Evolutionary conservation across 2,113 vertebrate species (phyloP), one percentile per base, ranked within the genome.

Genomic region (Gadus chalcogrammus): DNA sequence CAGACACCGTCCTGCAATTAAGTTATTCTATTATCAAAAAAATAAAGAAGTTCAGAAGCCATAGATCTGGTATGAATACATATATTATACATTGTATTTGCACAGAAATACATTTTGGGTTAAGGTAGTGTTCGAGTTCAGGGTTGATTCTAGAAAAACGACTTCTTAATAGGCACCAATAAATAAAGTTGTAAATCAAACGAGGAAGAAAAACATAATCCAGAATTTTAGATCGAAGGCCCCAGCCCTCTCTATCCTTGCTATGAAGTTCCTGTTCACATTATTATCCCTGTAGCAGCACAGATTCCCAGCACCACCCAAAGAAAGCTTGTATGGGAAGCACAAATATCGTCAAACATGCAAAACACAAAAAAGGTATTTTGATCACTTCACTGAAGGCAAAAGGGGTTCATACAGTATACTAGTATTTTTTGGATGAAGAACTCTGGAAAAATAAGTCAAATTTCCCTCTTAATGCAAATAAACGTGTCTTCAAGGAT

Each of bases 201-300:
- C 11, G 27, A 63, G 17, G 17, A 77, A 78, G 62, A 12, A 66
- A 76, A 78, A 35, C 71, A 70, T 61, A 17, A 18, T 65, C 76
- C 27, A 71, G 52, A 64, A 55, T 70, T 74, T 27, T 61, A 61
- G 42, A 12, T 72, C 65, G 74, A 84, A 87, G 73, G 58, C 79
- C 42, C 77, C 62, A 66, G 42, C 42, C 79, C 67, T 66, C 68
- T 68, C 73, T 68, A 73, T 64, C 42, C 73, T 72, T 22, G 55
- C 75, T 69, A 79, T 79, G 74, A 84, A 79, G 69, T 74, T 75
- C 72, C 77, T 69, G 60, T 84, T 79, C 72, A 82, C 73, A 82
- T 79, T 78, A 64, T 84, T 79, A 77, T 71, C 80, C 86, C 70
- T 55, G 55, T 61, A 88, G 84, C 85, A 90, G 84, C 87, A 88